Conservation (phyloP, 1,140 invertebrate genomes). For the Scaptodrosophila lebanonensis region DNA sequence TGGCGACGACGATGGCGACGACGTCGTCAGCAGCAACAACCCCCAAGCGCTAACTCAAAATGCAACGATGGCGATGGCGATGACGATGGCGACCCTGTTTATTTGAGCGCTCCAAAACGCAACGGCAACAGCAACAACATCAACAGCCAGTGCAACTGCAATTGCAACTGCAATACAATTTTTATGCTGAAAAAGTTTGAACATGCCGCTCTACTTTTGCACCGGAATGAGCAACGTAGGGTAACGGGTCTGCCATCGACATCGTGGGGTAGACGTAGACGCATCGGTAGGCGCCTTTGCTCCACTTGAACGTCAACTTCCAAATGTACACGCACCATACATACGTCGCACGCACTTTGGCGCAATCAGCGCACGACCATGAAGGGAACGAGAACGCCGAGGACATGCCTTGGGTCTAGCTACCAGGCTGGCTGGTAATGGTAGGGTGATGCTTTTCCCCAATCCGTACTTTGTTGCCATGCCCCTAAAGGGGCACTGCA, state of each 20-base stretch:
- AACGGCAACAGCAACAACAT: constrained; percentile 15
- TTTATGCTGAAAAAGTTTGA: constrained; percentile 69
- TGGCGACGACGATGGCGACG: constrained; percentile 23
- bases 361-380: constrained; percentile 53
- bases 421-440: neutral
- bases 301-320: constrained; percentile 41
- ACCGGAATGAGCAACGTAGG: constrained; percentile 62
- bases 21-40: constrained; percentile 40
- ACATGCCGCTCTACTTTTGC: constrained; percentile 67
- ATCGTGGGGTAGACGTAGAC: too few species aligned
- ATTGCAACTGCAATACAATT: constrained; percentile 56
- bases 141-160: constrained; percentile 29
- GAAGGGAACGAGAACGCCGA: constrained; percentile 10
- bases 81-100: constrained; percentile 58
- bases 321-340: constrained; percentile 35
- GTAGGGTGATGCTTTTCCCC: too few species aligned
- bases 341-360: constrained; percentile 64
- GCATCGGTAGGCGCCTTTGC: constrained; percentile 8
- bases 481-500: neutral
- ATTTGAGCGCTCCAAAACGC: constrained; percentile 66
- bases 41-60: constrained; percentile 43
- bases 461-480: too few species aligned
- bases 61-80: constrained; percentile 14
- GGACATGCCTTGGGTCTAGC: constrained; percentile 12
- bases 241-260: too few species aligned